Evolutionary conservation across 2,888 invertebrate species (phyloP), one percentile per base, ranked within the genome.

Genomic region (Andrena chrysosceles): DNA sequence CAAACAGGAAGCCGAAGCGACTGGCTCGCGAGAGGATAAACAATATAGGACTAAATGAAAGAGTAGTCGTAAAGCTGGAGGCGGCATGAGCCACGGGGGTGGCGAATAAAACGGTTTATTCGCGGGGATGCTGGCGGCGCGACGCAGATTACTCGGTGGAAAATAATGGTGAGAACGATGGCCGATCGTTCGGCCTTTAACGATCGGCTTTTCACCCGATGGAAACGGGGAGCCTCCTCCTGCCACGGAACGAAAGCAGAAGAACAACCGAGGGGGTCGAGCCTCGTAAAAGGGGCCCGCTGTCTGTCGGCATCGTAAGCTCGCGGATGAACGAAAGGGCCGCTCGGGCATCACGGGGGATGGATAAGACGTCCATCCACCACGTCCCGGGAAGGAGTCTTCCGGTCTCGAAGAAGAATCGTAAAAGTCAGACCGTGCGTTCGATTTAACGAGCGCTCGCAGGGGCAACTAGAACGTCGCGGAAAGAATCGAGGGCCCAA

Each of bases 381-480:
- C 23, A 0, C 10, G 56, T 23, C 23, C 52, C 67, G 7, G 60
- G 52, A 68, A 49, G 10, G n/a, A n/a, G 67, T 85, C 81, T 86
- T 85, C 86, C 84, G 86, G 83, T 86, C 72, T 74, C 74, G 79
- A 68, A 81, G 85, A 72, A 52, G 16, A 20, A 20, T 81, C 86
- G 84, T 89, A 86, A 89, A 87, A 86, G 82, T 81, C 80, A 7
- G 2, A 49, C 81, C 80, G 67, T 66, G 73, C 49, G 13, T 33
- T 82, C 83, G 73, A 83, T 87, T 89, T 89, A 87, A 89, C 86
- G 86, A 88, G 83, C 82, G 78, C 70, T 78, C 74, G 83, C 84
- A n/a, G 71, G 81, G 82, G 77, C n/a, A 85, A 83, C 83, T 71
- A 81, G 81, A 82, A 81, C 73, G 64, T 69, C 64, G 60, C 62